These are phyloP conservation scores for Brachyrhaphis roseni DNA, from an alignment of 2,797 vertebrate species.

Conservation along the genomic window DNA sequence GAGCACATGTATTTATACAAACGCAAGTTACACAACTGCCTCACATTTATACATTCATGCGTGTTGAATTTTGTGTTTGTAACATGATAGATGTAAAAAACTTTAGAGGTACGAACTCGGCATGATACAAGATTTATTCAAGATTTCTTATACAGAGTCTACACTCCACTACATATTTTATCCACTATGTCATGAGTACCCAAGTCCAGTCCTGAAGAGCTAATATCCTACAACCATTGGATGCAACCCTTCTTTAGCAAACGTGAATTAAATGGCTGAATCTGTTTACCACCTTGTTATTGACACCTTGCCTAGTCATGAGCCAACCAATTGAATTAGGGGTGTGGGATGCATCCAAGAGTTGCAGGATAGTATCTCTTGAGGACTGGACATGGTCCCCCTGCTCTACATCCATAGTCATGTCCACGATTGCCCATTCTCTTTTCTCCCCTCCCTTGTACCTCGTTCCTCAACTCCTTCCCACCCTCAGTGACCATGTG, in stretches of 20 bases:
- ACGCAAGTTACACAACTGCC: background rate
- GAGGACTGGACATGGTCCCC: background rate
- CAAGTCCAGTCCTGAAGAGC: background rate
- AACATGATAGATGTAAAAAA: background rate
- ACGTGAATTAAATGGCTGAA: background rate
- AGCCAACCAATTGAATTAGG: background rate
- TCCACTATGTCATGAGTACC: background rate
- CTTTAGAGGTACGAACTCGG: background rate
- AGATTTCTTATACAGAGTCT: conserved; percentile 1
- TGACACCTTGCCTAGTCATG: background rate
- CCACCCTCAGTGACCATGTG: conserved; percentile 67
- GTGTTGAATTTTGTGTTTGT: background rate
- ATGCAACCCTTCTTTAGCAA: background rate
- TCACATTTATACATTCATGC: background rate
- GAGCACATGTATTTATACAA: background rate
- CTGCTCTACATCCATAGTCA: background rate
- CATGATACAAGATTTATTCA: conserved; percentile 5
- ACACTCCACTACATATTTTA: background rate
- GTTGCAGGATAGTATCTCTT: background rate
- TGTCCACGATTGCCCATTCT: conserved; percentile 18
- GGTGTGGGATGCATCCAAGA: background rate
- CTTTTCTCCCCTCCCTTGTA: background rate
- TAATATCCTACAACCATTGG: background rate
- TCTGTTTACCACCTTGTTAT: background rate
- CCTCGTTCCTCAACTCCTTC: conserved; percentile 34